Evolutionary conservation across 2,888 invertebrate genomes (phyloP).

Genomic region (Geotrupes spiniger): DNA sequence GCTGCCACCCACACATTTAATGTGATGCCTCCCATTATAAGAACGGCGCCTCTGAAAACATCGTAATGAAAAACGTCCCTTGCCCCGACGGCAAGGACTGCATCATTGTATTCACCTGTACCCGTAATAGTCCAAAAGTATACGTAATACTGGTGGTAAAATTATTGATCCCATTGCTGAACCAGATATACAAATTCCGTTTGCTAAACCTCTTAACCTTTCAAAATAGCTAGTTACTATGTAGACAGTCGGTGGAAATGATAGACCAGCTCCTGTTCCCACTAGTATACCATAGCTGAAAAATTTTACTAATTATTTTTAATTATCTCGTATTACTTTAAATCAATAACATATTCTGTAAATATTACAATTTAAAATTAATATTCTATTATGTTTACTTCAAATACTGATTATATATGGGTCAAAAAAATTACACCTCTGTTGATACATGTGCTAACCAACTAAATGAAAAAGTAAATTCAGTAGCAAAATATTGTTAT

Average conservation of each 20-base stretch:
- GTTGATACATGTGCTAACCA: too few relatives aligned
- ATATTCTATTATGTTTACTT: too few relatives aligned
- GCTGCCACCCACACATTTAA: slow-evolving; percentile 84
- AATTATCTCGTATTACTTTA: too few relatives aligned
- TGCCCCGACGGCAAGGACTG: slow-evolving; percentile 28
- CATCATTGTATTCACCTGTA: slow-evolving; percentile 58
- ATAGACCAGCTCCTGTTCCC: slow-evolving; percentile 79
- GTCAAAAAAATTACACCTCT: too few relatives aligned
- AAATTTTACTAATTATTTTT: slow-evolving; percentile 25
- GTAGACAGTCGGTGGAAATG: slow-evolving; percentile 87
- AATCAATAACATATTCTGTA: too few relatives aligned
- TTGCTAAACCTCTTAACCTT: slow-evolving; percentile 73
- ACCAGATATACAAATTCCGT: slow-evolving; percentile 86
- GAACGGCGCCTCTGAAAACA: slow-evolving; percentile 68
- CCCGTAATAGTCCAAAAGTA: slow-evolving; percentile 70
- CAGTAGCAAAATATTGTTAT: too few relatives aligned
- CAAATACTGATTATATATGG: too few relatives aligned
- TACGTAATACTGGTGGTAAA: slow-evolving; percentile 72
- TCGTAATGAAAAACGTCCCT: slow-evolving; percentile 27
- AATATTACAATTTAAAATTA: too few relatives aligned
- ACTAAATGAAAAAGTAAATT: too few relatives aligned
- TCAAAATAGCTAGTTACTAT: slow-evolving; percentile 87
- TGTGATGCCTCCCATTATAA: slow-evolving; percentile 79
- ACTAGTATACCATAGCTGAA: slow-evolving; percentile 77
- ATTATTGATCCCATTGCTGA: slow-evolving; percentile 84